Evolutionary conservation across 2,797 vertebrate genomes (phyloP).

Genomic region (Petrocephalus schoutedeni): DNA sequence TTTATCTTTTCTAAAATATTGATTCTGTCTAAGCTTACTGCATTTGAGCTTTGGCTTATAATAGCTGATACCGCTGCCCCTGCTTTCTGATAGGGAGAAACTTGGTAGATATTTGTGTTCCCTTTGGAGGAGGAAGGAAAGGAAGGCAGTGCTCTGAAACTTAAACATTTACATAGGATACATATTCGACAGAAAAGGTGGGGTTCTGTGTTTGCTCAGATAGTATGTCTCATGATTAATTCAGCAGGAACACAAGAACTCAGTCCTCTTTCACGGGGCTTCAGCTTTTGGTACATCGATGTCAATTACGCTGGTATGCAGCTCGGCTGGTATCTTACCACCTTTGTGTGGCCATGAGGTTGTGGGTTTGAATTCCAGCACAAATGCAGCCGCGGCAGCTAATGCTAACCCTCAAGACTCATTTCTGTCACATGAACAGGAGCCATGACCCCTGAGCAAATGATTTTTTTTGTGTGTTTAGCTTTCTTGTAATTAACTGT

Average conservation of each 20-base stretch:
- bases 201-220: background rate
- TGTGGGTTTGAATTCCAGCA: conserved; percentile 2
- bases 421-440: background rate
- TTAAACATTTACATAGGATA: background rate
- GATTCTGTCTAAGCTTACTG: conserved; percentile 2
- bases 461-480: background rate
- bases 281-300: background rate
- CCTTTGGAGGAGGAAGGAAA: conserved; percentile 7
- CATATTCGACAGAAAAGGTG: background rate
- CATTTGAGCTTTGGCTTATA: background rate
- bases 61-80: background rate
- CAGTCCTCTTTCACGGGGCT: background rate
- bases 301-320: background rate
- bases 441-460: background rate
- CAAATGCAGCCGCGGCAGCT: background rate
- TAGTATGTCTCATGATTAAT: conserved; percentile 6
- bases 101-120: background rate
- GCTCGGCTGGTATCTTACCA: background rate
- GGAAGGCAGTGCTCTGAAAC: background rate
- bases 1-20: conserved; percentile 4
- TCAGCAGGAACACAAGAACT: background rate
- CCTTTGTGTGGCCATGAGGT: background rate
- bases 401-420: background rate
- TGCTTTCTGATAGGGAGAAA: background rate
- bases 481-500: background rate